Evolutionary conservation across 2,113 vertebrate species (phyloP).

Genomic region (Tachuris rubrigastra): DNA sequence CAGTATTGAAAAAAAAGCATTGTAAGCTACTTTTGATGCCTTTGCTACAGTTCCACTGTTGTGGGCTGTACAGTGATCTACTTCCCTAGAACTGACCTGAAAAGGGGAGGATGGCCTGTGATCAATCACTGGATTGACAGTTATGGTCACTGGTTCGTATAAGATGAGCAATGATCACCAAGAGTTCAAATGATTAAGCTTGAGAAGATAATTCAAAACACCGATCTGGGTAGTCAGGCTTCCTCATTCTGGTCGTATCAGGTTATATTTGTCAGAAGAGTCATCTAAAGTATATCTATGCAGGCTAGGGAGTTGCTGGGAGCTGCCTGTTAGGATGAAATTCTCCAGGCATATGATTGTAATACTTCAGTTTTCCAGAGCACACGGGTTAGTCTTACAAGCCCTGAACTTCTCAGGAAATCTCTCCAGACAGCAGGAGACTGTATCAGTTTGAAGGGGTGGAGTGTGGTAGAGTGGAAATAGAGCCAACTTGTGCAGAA

Average conservation of each 20-base stretch:
- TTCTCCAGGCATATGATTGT: background rate
- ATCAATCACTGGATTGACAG: background rate
- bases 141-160: background rate
- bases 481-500: background rate
- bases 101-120: background rate
- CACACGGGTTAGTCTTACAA: background rate
- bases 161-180: background rate
- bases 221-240: background rate
- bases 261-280: background rate
- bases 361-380: background rate
- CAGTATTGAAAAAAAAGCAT: background rate
- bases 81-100: background rate
- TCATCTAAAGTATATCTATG: background rate
- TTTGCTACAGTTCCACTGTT: background rate
- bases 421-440: background rate
- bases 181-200: background rate
- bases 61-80: background rate
- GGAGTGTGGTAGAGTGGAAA: background rate
- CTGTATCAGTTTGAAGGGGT: background rate
- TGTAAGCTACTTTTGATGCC: background rate
- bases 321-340: background rate
- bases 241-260: background rate
- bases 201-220: background rate
- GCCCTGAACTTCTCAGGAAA: background rate
- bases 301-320: background rate